Percentiles rank a stretch among this genome's conserved stretches.
phyloP scores from a whole-genome alignment of 2,888 invertebrate species.

The Tenthredo mesomela region DNA sequence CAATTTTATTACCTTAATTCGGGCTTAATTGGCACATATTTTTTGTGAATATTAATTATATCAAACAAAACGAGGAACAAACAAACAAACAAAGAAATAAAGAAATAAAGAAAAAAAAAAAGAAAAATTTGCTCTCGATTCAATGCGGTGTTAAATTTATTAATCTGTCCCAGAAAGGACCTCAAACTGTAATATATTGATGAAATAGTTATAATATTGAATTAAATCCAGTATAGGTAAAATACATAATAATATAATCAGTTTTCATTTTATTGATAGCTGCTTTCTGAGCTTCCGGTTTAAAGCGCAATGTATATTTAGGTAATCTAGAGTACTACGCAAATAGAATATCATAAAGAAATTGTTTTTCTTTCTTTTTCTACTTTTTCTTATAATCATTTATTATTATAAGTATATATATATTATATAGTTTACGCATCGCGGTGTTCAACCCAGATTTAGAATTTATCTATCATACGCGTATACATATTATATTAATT shows the following conservation, averaged over 20 bases:
- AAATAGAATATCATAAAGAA: not conserved
- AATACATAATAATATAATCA: conserved; percentile 1
- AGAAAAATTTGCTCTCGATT: not conserved
- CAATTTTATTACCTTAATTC: conserved; percentile 4
- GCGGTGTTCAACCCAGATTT: conserved; percentile 14
- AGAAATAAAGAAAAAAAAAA: not conserved
- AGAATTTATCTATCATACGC: conserved; percentile 8
- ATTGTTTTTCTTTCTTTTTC: not conserved
- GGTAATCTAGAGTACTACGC: not conserved
- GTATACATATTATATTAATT: not conserved
- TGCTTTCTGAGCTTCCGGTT: not conserved
- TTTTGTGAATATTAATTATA: not conserved
- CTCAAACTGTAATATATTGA: not conserved
- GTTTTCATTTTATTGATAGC: not conserved
- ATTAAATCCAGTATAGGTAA: not conserved
- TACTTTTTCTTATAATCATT: not conserved
- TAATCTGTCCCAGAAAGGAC: not conserved
- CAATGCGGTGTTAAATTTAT: not conserved
- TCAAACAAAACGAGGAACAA: not conserved
- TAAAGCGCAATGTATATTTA: not conserved
- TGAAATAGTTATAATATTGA: not conserved
- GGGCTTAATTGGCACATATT: not conserved
- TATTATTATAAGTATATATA: too few species aligned
- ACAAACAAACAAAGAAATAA: not conserved
- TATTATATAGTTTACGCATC: not conserved